phyloP scores from a whole-genome alignment of 2,797 vertebrate genomes.

The Coreius guichenoti region DNA sequence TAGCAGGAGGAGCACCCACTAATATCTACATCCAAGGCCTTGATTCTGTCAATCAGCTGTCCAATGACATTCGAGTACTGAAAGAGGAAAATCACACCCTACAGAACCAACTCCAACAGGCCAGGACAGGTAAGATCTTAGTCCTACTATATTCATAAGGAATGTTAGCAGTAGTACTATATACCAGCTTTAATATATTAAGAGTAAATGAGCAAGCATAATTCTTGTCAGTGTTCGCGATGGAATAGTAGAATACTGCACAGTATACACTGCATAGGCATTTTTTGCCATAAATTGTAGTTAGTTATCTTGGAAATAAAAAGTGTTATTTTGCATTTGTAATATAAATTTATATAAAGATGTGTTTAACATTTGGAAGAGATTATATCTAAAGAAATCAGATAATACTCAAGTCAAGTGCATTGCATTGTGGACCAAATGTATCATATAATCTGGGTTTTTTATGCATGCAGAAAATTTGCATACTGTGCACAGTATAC shows the following conservation, averaged over 20 bases:
- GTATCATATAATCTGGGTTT: background rate
- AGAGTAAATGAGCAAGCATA: background rate
- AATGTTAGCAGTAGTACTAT: background rate
- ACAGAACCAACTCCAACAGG: constrained; percentile 76
- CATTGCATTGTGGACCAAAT: background rate
- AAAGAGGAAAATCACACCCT: constrained; percentile 84
- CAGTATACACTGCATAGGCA: background rate
- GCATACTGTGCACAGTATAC: background rate
- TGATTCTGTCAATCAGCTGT: constrained; percentile 81
- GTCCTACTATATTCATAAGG: background rate
- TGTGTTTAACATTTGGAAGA: background rate
- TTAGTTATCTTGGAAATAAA: background rate
- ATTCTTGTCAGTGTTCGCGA: background rate
- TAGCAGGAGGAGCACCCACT: constrained; percentile 75
- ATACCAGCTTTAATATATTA: background rate
- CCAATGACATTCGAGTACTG: constrained; percentile 79
- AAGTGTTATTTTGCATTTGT: background rate
- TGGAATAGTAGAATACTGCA: background rate
- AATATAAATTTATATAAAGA: background rate
- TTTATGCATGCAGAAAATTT: background rate
- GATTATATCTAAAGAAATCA: background rate
- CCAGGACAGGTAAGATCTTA: constrained; percentile 75
- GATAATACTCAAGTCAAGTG: background rate
- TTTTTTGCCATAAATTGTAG: no score
- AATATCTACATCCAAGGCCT: constrained; percentile 81